Evolutionary conservation across 2,888 invertebrate genomes (phyloP).

Genomic region (Rotaria macrura): DNA sequence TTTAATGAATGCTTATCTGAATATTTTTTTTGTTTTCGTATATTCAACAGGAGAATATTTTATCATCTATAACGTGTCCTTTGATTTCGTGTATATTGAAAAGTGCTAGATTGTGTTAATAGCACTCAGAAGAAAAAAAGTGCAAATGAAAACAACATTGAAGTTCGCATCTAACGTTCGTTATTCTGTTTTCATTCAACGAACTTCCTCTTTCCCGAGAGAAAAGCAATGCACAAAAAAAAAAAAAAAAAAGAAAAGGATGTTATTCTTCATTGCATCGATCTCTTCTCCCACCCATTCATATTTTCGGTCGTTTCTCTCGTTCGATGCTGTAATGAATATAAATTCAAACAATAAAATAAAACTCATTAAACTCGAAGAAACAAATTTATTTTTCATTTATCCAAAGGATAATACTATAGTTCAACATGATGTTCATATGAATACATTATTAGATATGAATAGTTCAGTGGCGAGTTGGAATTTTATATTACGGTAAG

Average conservation of each 20-base stretch:
- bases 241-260: neutral
- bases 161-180: neutral
- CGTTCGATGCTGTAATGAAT: neutral
- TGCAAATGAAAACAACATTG: conserved; percentile 8
- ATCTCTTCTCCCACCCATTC: neutral
- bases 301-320: too few species aligned
- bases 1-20: neutral
- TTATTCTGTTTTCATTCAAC: neutral
- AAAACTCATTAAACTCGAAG: neutral
- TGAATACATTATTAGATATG: neutral
- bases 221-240: too few species aligned
- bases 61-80: neutral
- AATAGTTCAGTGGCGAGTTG: neutral
- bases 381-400: neutral
- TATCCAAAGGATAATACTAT: neutral
- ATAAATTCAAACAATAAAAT: neutral
- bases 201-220: neutral
- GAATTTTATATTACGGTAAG: neutral
- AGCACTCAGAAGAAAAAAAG: conserved; percentile 8
- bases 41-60: neutral
- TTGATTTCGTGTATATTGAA: neutral
- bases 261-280: neutral
- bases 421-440: neutral
- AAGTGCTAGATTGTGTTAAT: neutral
- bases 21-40: neutral